Evolutionary conservation across 2,888 invertebrate species (phyloP), one percentile per base, ranked within the genome.

Genomic region (Thymelicus acteon): DNA sequence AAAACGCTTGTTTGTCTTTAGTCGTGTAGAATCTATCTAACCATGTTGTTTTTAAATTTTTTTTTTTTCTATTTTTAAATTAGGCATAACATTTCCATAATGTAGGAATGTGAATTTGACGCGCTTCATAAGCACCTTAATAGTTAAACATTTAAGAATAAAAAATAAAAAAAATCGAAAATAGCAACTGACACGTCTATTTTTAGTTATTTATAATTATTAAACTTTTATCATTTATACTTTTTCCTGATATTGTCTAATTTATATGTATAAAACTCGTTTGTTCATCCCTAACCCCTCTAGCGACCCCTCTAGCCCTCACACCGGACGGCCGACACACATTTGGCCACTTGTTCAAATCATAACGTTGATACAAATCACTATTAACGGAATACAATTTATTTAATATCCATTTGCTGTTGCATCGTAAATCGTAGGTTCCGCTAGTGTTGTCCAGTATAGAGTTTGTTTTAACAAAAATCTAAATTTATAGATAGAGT

Each of bases 341-440:
- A 88, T 88, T 89, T 78, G 79, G 87, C 89, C 90, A 92, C 92
- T 92, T 92, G 91, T 91, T 79, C 87, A 86, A 91, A 90, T 92
- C 90, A 91, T 90, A 92, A 88, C 87, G 85, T 86, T 85, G 87
- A 89, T 90, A 91, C 89, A 91, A 91, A 92, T 92, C 91, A 91
- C 85, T 88, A 91, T 90, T 91, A 91, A 83, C 88, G 81, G 80
- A 89, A 86, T 89, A 87, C 90, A 88, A 91, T 91, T 91, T 91
- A 89, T 91, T 92, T 91, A 89, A 90, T 91, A 89, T 87, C 84
- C 81, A 90, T 87, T 90, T 85, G 87, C 86, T 85, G 83, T 84
- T 77, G 79, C 79, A 79, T 80, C 73, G 72, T 52, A 52, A 37
- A 52, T 52, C 19, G 52, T 52, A 52, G 40, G 40, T 57, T 70